These are phyloP conservation scores for Chionoecetes opilio DNA, from an alignment of 1,140 invertebrate genomes.

Conservation along the genomic window DNA sequence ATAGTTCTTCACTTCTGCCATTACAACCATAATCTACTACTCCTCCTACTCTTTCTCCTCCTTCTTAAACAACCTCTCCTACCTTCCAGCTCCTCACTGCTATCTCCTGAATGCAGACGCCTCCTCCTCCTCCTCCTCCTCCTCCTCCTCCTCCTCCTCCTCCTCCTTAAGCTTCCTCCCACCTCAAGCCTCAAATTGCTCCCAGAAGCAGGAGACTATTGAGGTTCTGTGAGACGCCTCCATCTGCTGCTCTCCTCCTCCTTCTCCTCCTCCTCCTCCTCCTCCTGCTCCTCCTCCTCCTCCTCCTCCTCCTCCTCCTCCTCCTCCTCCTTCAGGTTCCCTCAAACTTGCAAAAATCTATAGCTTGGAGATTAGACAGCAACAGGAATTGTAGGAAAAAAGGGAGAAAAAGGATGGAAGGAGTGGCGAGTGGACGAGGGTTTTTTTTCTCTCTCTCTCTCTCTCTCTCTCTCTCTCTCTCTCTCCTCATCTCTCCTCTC, in stretches of 20 bases:
- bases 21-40: constrained; percentile 5
- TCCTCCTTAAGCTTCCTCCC: not conserved
- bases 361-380: not conserved
- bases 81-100: not conserved
- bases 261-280: not conserved
- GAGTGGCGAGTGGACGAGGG: too few species aligned
- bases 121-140: constrained; percentile 6
- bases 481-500: too few species aligned
- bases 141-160: not conserved
- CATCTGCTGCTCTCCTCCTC: not conserved
- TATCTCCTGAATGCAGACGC: not conserved
- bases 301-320: not conserved
- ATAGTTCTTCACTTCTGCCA: constrained; percentile 1
- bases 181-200: not conserved
- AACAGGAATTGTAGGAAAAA: not conserved
- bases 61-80: not conserved
- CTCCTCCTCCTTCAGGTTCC: not conserved
- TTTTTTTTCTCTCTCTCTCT: not conserved
- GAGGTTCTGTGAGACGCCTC: constrained; percentile 23
- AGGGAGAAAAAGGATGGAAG: not conserved
- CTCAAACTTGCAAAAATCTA: constrained; percentile 20
- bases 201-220: not conserved
- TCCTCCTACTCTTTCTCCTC: not conserved
- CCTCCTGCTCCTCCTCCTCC: not conserved
- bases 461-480: constrained; percentile 27